These are phyloP conservation scores for Hyposoter didymator DNA, from an alignment of 2,888 invertebrate species.

Conservation along the genomic window DNA sequence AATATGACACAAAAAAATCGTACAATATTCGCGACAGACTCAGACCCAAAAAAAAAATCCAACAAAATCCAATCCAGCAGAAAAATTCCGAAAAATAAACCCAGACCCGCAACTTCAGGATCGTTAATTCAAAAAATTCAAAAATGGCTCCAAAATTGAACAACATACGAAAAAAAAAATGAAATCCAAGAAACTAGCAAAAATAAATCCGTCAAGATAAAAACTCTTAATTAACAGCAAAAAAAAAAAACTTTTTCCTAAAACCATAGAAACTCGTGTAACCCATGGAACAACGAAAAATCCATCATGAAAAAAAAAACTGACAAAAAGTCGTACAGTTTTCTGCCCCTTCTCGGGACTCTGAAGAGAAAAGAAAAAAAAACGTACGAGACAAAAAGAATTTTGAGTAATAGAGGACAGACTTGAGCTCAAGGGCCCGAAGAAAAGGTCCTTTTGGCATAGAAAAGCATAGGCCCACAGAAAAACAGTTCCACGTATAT, in stretches of 20 bases:
- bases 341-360: conserved; percentile 39
- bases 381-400: conserved; percentile 41
- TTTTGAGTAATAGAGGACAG: conserved; percentile 35
- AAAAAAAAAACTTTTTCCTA: neutral
- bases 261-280: neutral
- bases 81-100: neutral
- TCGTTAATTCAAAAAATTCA: conserved; percentile 7
- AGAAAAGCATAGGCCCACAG: conserved; percentile 31
- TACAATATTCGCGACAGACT: neutral
- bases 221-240: neutral
- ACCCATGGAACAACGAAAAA: neutral
- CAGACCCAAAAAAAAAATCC: neutral
- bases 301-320: neutral
- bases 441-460: conserved; percentile 43
- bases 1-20: conserved; percentile 5
- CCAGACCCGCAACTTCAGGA: neutral
- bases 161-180: neutral
- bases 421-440: conserved; percentile 23
- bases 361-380: conserved; percentile 34
- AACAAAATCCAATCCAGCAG: neutral
- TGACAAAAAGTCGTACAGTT: conserved; percentile 41
- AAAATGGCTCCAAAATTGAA: neutral
- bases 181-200: neutral
- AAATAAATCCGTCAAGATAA: neutral
- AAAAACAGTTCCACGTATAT: conserved; percentile 12